Base-by-base conservation (phyloP, 53 echinoderm and acorn worm genomes). In the Temnopleurus reevesii region DNA sequence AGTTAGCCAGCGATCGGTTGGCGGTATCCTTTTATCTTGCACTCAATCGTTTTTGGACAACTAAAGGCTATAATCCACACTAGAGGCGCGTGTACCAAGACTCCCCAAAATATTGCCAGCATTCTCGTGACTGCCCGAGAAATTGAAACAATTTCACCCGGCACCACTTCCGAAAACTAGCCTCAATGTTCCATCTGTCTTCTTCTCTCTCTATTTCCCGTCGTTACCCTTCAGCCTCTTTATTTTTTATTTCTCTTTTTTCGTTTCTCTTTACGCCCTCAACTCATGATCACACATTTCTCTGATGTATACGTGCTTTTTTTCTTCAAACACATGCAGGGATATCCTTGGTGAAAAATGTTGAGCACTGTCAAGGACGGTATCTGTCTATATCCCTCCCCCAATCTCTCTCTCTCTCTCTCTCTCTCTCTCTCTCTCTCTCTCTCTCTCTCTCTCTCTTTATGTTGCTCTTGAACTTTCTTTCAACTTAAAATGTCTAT, bases 31-130 rank as follows among this genome's bases (percentile, higher is more conserved):
- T 83, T 83, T 55, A 83, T 83, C 54, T 83, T 31, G 10, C n/a
- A 29, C 54, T 83, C 55, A 31, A 83, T 83, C 83, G 83, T 83
- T 55, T 83, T 83, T 83, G 83, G n/a, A 83, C 83, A 83, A 83
- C 83, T 83, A 83, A 55, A 21, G 83, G 83, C 83, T 83, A 83
- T 83, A 83, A 53, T 83, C 83, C 56, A 35, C 3, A 83, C 83
- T 55, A 83, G 83, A 36, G 83, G 83, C 83, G 83, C 83, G 83
- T 83, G 83, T 83, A 34, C 55, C 55, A 55, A 83, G 83, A 55
- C 17, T 17, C 55, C 55, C 5, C 34, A 35, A 83, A 55, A 83
- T 55, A 83, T 55, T 36, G 55, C 79, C 79, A 79, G 12, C 15
- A 4, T 49, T 49, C 30, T 28, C 29, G 17, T 47, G 7, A 15